Evolutionary conservation across 2,113 vertebrate species (phyloP).

Genomic region (Pterocles gutturalis): DNA sequence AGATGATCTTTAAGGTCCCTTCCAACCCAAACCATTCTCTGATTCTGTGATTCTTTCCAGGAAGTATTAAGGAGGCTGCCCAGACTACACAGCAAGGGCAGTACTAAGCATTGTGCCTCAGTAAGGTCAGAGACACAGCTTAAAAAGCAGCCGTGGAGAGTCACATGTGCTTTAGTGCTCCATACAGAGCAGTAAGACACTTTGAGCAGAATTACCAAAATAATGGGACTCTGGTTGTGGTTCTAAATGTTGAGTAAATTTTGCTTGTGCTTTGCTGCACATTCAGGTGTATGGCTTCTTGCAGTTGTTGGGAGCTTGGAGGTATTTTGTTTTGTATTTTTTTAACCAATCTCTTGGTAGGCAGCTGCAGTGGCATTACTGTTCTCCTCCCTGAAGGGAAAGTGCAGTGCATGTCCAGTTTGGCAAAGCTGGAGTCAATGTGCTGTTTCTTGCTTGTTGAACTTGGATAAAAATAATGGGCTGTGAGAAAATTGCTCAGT

Average conservation of each 20-base stretch:
- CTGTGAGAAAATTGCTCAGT: neutral
- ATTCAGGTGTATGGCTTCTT: neutral
- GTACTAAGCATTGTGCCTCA: neutral
- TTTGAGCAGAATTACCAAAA: neutral
- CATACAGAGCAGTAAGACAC: neutral
- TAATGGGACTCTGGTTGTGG: neutral
- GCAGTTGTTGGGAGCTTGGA: neutral
- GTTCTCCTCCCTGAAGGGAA: neutral
- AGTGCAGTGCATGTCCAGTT: neutral
- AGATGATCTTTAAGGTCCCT: too few species aligned
- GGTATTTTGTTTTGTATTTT: neutral
- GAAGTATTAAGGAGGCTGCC: neutral
- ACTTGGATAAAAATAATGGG: neutral
- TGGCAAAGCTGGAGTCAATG: neutral
- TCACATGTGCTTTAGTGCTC: neutral
- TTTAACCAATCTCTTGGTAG: neutral
- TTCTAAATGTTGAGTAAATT: neutral
- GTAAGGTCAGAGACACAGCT: neutral
- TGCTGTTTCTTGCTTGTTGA: neutral
- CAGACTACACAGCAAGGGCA: neutral
- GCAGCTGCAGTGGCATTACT: neutral
- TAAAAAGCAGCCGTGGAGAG: neutral
- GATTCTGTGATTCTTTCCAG: neutral
- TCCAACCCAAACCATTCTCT: too few species aligned
- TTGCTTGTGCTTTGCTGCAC: neutral